These are phyloP conservation scores for Synergus umbraculus DNA, from an alignment of 2,888 invertebrate genomes.

Conservation along the genomic window DNA sequence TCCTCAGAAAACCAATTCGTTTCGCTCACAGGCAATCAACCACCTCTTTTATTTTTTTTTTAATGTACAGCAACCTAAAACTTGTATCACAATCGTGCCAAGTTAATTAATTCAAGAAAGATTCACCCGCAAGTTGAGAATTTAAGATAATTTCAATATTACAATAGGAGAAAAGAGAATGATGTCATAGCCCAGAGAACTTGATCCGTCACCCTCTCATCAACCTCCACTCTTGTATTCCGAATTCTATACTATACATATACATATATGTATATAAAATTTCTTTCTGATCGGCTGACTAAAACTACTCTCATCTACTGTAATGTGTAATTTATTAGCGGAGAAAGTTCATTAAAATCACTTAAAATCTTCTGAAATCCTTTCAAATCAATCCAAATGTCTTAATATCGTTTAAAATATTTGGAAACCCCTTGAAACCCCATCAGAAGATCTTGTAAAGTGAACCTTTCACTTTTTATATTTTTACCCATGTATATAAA, in stretches of 20 bases:
- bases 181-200: background rate
- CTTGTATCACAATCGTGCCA: background rate
- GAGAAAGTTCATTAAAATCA: too few relatives aligned
- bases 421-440: too few relatives aligned
- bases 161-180: background rate
- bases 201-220: background rate
- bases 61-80: background rate
- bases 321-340: background rate
- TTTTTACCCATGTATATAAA: background rate
- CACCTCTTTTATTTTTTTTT: constrained; percentile 6
- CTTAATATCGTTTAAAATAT: too few relatives aligned
- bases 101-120: background rate
- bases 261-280: background rate
- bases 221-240: background rate
- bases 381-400: too few relatives aligned
- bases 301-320: background rate
- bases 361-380: too few relatives aligned
- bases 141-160: too few relatives aligned
- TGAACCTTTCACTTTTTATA: too few relatives aligned
- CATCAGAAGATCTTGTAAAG: too few relatives aligned
- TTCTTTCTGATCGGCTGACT: background rate
- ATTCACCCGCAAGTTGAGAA: background rate
- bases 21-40: constrained; percentile 3
- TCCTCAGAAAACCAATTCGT: constrained; percentile 13
- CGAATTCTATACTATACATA: background rate